Base-by-base conservation (phyloP, 1,140 invertebrate genomes). In the Daktulosphaira vitifoliae region DNA sequence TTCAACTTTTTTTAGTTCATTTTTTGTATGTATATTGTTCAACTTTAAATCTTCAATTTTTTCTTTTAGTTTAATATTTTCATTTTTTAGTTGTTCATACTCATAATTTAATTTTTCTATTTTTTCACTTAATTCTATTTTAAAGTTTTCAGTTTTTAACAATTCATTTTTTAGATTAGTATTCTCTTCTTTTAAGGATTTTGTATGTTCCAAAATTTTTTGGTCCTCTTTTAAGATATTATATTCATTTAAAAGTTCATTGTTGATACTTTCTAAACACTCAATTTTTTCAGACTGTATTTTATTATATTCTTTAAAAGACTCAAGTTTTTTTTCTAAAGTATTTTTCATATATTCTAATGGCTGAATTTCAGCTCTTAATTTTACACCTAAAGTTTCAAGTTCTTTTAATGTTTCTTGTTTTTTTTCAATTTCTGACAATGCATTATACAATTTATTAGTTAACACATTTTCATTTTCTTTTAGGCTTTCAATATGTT, bases 281-380 rank as follows among this genome's bases (percentile, higher is more conserved):
- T 48, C 13, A 1, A 62, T 48, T 13, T 25, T 62, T 16, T 62
- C 56, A 8, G 26, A 29, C 46, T 62, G 56, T 22, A 46, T 37
- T 22, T 16, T 48, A 46, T 62, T 62, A 62, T 39, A 62, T 9
- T 62, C 56, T n/a, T 62, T 62, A 22, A 62, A 22, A 8, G 23
- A 25, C 8, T 22, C 18, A 0, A 62, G 29, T 29, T 62, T 62
- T 33, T 62, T 62, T 48, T 62, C 56, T 7, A 62, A 33, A 37
- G 26, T 48, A 46, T 62, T 25, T 48, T 62, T 62, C 56, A 62
- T 62, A 46, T 29, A 48, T n/a, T 33, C 56, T 46, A 62, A 33
- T 33, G 56, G 56, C 29, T 62, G 56, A 48, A 62, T 62, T 62
- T 62, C 56, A 20, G 56, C 56, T 48, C 56, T 62, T 6, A 62